These are phyloP conservation scores for Potamilus streckersoni DNA, from an alignment of 1,140 invertebrate genomes.

Conservation along the genomic window DNA sequence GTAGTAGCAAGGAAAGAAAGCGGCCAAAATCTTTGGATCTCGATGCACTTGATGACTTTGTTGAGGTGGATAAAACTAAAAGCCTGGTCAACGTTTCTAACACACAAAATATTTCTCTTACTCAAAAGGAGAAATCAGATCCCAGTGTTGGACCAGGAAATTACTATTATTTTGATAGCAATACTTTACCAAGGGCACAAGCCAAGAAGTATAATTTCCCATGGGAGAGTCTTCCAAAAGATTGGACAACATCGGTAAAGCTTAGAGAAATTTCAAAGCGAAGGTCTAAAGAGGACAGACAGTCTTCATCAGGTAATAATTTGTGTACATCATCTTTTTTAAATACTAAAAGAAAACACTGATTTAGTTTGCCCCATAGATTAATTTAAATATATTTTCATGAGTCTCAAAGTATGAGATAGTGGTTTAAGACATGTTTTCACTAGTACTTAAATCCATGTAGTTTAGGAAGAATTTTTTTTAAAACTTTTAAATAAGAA, in stretches of 20 bases:
- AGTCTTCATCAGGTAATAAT: conserved; percentile 59
- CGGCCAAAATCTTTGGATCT: conserved; percentile 59
- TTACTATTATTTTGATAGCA: conserved; percentile 60
- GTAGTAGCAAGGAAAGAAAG: conserved; percentile 33
- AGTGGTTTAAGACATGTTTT: too few species aligned
- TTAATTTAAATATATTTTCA: too few species aligned
- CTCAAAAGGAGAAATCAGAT: conserved; percentile 20
- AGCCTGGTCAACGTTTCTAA: conserved; percentile 48
- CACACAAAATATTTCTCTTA: conserved; percentile 6
- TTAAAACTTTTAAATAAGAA: too few species aligned
- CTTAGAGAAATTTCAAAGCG: conserved; percentile 59
- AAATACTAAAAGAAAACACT: too few species aligned
- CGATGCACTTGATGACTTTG: conserved; percentile 36
- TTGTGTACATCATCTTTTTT: not conserved
- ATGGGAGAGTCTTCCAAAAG: conserved; percentile 62
- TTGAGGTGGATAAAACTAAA: conserved; percentile 28
- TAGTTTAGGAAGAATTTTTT: too few species aligned
- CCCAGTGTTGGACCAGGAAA: conserved; percentile 49
- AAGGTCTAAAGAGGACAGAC: conserved; percentile 52
- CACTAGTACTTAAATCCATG: too few species aligned
- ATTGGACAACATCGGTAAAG: conserved; percentile 63
- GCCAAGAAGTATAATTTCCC: conserved; percentile 57
- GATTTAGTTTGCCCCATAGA: too few species aligned
- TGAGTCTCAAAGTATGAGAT: too few species aligned
- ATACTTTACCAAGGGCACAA: conserved; percentile 54